phyloP scores from a whole-genome alignment of 1,140 invertebrate genomes.

The Coelopa frigida region DNA sequence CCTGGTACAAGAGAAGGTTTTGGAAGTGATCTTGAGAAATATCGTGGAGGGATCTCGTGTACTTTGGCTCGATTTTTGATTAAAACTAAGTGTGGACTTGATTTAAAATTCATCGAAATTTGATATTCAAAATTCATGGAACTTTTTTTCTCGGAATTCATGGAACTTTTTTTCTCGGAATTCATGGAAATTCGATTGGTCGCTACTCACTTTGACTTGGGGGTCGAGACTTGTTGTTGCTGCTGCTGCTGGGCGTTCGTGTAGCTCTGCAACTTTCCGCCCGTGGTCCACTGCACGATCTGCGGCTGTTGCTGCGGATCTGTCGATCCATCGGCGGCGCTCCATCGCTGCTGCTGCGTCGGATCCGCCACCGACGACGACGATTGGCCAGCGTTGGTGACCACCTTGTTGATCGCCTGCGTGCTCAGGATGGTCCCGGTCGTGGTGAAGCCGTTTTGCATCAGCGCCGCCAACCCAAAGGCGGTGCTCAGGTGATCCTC shows the following conservation, averaged over 20 bases:
- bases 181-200: no score
- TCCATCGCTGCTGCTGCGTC: constrained; percentile 31
- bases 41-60: no score
- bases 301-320: constrained; percentile 29
- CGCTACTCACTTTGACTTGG: constrained; percentile 18
- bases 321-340: constrained; percentile 24
- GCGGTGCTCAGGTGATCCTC: constrained; percentile 60
- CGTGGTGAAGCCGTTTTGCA: constrained; percentile 64
- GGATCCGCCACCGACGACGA: background rate
- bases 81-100: no score
- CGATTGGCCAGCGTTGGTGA: constrained; percentile 21
- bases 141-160: no score
- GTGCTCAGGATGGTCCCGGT: constrained; percentile 48
- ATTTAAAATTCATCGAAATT: no score
- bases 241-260: constrained; percentile 19
- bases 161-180: no score
- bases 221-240: constrained; percentile 21
- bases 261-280: constrained; percentile 18
- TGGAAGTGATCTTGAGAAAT: no score
- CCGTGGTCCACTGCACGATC: constrained; percentile 20
- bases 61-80: no score
- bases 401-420: constrained; percentile 42
- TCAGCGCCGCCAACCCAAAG: constrained; percentile 60
- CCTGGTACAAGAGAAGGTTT: no score
- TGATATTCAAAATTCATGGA: no score